Percentiles rank a stretch among this genome's conserved stretches.
These are phyloP conservation scores for Pristionchus fissidentatus DNA, from an alignment of 2,888 invertebrate genomes.

Conservation along the genomic window DNA sequence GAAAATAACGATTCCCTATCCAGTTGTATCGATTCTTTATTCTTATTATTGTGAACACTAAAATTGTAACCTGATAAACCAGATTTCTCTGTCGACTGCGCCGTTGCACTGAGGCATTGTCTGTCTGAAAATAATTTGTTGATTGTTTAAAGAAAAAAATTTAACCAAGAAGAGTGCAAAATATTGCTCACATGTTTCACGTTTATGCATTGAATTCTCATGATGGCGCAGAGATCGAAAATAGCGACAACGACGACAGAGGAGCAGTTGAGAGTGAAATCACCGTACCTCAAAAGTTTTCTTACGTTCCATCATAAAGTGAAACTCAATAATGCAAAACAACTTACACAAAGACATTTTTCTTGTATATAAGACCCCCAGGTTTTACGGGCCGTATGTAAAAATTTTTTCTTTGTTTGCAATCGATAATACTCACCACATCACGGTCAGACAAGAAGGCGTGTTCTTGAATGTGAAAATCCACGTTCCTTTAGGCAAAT, in stretches of 20 bases:
- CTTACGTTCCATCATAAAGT: neutral
- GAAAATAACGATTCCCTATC: too few relatives aligned
- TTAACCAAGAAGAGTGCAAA: neutral
- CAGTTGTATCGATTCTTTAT: too few relatives aligned
- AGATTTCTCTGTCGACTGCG: conserved; percentile 23
- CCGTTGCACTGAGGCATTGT: neutral
- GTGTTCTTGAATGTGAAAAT: conserved; percentile 1
- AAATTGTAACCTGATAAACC: neutral
- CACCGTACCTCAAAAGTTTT: neutral
- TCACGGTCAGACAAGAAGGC: neutral
- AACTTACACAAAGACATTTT: too few relatives aligned
- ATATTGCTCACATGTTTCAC: neutral
- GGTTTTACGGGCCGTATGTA: too few relatives aligned
- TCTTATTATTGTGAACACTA: neutral
- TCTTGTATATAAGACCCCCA: too few relatives aligned
- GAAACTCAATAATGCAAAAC: too few relatives aligned
- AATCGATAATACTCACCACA: neutral
- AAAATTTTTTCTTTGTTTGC: neutral
- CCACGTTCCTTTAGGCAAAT: neutral
- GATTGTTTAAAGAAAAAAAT: neutral
- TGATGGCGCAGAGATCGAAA: neutral
- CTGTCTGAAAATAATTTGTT: conserved; percentile 4
- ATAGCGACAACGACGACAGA: conserved; percentile 18
- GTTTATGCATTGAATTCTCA: conserved; percentile 3
- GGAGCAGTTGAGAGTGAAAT: neutral